phyloP scores from a whole-genome alignment of 2,797 vertebrate species.

The Pantherophis alleghaniensis region DNA sequence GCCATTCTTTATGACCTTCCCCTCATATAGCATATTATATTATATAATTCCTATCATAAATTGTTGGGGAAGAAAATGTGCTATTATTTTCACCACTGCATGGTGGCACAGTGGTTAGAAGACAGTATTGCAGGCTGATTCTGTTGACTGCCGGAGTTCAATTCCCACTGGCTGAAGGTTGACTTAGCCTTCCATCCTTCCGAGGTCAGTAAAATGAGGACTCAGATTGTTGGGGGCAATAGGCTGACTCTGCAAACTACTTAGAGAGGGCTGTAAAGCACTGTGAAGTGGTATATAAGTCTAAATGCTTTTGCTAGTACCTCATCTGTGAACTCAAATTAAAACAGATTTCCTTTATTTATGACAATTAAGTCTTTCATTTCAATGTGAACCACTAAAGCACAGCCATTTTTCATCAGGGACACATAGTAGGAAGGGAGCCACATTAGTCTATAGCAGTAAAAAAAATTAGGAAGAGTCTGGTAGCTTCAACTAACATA shows the following conservation, averaged over 20 bases:
- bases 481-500: background rate
- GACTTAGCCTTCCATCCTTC: background rate
- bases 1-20: too few relatives aligned
- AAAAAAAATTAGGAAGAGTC: background rate
- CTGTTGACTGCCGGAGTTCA: background rate
- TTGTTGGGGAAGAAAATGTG: background rate
- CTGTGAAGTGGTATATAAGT: background rate
- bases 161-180: background rate
- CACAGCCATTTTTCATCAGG: background rate
- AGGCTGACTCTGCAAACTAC: background rate
- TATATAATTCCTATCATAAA: background rate
- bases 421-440: background rate
- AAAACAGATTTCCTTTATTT: background rate
- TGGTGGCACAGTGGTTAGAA: background rate
- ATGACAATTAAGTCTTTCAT: background rate
- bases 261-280: background rate
- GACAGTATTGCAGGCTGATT: background rate
- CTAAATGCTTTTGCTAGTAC: background rate
- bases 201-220: background rate
- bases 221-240: background rate
- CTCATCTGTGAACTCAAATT: background rate
- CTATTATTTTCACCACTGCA: background rate
- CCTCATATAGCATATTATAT: background rate
- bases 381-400: background rate
- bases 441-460: background rate